Base-by-base conservation (phyloP, 2,888 invertebrate species). In the Elgonia sp. region DNA sequence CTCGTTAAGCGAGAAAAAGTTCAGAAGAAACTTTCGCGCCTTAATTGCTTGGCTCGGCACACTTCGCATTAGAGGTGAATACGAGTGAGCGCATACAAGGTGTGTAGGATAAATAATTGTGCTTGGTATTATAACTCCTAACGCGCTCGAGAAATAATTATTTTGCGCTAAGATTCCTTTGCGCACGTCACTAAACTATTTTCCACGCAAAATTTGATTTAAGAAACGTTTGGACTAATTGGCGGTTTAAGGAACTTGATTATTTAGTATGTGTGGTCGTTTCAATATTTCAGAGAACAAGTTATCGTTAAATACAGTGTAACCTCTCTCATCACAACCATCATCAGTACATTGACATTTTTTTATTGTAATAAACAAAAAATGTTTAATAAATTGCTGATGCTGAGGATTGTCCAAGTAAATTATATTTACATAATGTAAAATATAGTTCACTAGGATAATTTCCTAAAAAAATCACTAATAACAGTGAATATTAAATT, bases 1-100 rank as follows among this genome's bases (percentile, higher is more conserved):
- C 89, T 89, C 89, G 85, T 89, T 89, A 89, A 87, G 85, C 80
- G 84, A 50, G 86, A 86, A 87, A 89, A 89, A 87, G 87, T 87
- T 89, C 69, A 67, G 82, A 86, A 86, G 82, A 85, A 89, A 89
- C 70, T 89, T 89, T 89, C 82, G 77, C 79, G 79, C 89, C 87
- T 84, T 89, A 89, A 89, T 89, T 89, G 86, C 89, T 84, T 87
- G 84, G 84, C 89, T 80, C 86, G 67, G 86, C 79, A 82, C 82
- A 75, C 85, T 87, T 73, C 86, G 76, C 86, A 86, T 89, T 89
- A 86, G 84, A 87, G 75, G 81, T 75, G 89, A 82, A 87, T 84
- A 82, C 84, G 73, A 86, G 84, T 65, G 70, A 84, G 86, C 60
- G 70, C 86, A 84, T 84, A 79, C 84, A 89, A 85, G 89, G 82